Conservation (phyloP, 2,888 invertebrate species). For the Pollenia labialis region DNA sequence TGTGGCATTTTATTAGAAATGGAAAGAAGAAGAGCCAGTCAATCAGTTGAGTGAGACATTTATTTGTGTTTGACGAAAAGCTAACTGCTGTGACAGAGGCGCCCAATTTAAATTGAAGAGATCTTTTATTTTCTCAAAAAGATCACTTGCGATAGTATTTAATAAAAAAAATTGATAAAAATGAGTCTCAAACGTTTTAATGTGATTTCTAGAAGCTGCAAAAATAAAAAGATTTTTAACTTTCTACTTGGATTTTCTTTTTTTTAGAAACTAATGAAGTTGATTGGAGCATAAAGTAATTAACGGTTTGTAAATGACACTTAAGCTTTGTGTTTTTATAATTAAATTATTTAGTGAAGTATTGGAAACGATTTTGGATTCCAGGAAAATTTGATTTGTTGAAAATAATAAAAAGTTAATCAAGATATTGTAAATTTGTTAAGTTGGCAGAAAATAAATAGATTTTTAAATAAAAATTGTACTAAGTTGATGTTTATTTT, state of each 20-base stretch:
- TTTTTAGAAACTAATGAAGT: conserved; percentile 15
- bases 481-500: too few species aligned
- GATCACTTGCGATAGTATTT: conserved; percentile 23
- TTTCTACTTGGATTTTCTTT: conserved; percentile 13
- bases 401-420: conserved; percentile 6
- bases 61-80: conserved; percentile 67
- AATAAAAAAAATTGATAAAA: too few species aligned
- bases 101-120: conserved; percentile 64
- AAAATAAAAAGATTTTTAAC: conserved; percentile 23
- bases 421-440: neutral
- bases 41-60: conserved; percentile 62
- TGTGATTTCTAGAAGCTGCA: conserved; percentile 39
- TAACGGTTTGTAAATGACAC: conserved; percentile 51
- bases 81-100: conserved; percentile 71
- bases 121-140: conserved; percentile 45
- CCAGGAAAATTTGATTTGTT: neutral
- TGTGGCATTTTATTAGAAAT: neutral
- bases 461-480: too few species aligned
- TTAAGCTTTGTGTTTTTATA: neutral
- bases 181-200: conserved; percentile 2
- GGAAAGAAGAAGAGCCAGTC: conserved; percentile 41
- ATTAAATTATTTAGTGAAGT: conserved; percentile 15
- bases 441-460: neutral
- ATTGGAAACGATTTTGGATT: neutral
- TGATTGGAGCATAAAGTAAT: conserved; percentile 40